A percentile compares a stretch with the other conserved stretches of the same genome.
phyloP scores from a whole-genome alignment of 1,140 invertebrate genomes.

The Sitobion miscanthi region DNA sequence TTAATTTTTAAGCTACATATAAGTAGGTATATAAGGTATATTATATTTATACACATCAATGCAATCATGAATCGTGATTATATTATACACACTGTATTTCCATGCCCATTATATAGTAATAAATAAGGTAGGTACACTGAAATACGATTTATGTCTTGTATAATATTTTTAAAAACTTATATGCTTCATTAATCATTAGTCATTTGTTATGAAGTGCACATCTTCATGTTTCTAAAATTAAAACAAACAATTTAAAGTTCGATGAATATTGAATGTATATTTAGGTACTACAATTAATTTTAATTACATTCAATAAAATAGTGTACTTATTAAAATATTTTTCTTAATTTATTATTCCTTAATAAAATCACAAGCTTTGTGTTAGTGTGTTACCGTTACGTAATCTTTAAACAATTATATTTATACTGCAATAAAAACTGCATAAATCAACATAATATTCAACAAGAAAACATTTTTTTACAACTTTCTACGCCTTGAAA shows the following conservation, averaged over 20 bases:
- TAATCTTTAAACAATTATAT: neutral
- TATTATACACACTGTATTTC: neutral
- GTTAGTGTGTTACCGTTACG: neutral
- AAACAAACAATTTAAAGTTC: neutral
- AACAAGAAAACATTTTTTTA: neutral
- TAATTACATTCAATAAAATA: neutral
- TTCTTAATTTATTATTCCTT: neutral
- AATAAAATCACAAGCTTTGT: neutral
- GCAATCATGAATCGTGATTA: neutral
- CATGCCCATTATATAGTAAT: neutral
- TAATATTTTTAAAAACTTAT: neutral
- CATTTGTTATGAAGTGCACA: neutral
- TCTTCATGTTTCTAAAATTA: neutral
- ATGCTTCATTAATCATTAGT: neutral
- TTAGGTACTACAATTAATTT: neutral
- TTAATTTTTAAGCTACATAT: neutral
- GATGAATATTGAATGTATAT: neutral
- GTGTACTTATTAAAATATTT: neutral
- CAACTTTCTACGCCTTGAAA: constrained; percentile 35
- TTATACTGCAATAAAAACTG: neutral
- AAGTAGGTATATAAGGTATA: too few species aligned
- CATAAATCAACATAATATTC: neutral
- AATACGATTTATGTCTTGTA: neutral
- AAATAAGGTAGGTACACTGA: neutral
- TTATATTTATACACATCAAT: neutral